A percentile compares a stretch with the other conserved stretches of the same genome.
Conservation (phyloP, 1,140 invertebrate genomes). For the Drosophila bifasciata region DNA sequence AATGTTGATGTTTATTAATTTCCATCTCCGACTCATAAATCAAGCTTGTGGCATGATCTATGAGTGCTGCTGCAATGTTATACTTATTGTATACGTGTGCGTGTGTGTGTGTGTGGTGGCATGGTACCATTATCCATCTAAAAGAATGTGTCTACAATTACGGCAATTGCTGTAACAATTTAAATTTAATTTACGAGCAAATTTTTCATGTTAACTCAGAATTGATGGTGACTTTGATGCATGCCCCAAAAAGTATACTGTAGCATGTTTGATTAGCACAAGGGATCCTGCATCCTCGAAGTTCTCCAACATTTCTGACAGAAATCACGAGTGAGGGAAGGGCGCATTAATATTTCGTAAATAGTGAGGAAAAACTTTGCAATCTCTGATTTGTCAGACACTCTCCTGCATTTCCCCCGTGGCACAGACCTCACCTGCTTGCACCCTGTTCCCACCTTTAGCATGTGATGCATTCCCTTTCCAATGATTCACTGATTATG, state of each 20-base stretch:
- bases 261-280: neutral
- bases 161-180: slow-evolving; percentile 29
- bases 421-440: slow-evolving; percentile 7
- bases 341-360: slow-evolving; percentile 1
- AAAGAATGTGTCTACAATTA: slow-evolving; percentile 38
- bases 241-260: slow-evolving; percentile 8
- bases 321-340: slow-evolving; percentile 15
- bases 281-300: too few species aligned
- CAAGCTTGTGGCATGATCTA: slow-evolving; percentile 57
- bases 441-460: too few species aligned
- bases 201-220: slow-evolving; percentile 4
- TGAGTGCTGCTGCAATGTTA: slow-evolving; percentile 15
- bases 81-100: too few species aligned
- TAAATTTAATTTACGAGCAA: slow-evolving; percentile 22
- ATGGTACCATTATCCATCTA: slow-evolving; percentile 28
- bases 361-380: slow-evolving; percentile 32
- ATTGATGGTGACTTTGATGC: slow-evolving; percentile 18
- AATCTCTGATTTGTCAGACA: slow-evolving; percentile 12
- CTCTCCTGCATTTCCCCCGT: slow-evolving; percentile 34
- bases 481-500: too few species aligned
- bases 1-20: slow-evolving; percentile 75
- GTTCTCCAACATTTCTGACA: slow-evolving; percentile 3
- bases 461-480: too few species aligned
- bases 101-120: slow-evolving; percentile 6
- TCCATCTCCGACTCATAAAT: slow-evolving; percentile 63